Conservation (phyloP, 2,797 vertebrate genomes). For the Sebastes ruberrimus region DNA sequence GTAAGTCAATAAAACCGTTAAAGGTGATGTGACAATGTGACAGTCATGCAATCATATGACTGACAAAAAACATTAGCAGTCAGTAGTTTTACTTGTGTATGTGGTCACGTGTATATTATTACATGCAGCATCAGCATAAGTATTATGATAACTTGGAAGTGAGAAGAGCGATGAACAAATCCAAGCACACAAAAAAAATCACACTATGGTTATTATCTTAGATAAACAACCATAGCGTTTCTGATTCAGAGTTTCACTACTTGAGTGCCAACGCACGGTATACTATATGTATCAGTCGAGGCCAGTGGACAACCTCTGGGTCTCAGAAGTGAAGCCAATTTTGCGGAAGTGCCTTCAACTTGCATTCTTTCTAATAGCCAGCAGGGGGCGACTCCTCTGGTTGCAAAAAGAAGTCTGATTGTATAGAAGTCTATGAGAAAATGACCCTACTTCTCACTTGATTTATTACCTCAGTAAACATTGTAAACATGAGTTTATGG, state of each 20-base stretch:
- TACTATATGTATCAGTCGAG: background rate
- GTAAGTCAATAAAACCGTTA: conserved; percentile 18
- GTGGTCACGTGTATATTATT: background rate
- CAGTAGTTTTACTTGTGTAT: background rate
- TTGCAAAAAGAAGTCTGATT: too few relatives aligned
- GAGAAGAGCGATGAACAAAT: background rate
- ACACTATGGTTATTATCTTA: background rate
- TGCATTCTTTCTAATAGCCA: too few relatives aligned
- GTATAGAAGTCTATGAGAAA: too few relatives aligned
- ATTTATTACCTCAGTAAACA: too few relatives aligned
- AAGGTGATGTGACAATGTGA: conserved; percentile 6
- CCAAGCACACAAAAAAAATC: background rate
- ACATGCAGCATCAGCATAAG: conserved; percentile 17
- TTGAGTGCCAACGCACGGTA: background rate
- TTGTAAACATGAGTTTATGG: too few relatives aligned
- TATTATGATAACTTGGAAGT: background rate
- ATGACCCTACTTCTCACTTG: too few relatives aligned
- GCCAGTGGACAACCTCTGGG: too few relatives aligned
- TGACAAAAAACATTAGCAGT: background rate
- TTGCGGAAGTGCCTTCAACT: too few relatives aligned
- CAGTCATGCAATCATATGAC: conserved; percentile 27
- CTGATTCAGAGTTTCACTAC: background rate
- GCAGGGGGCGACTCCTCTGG: too few relatives aligned
- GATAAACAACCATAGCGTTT: background rate
- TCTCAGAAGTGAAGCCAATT: too few relatives aligned